These are phyloP conservation scores for Eulemur mongoz DNA, from an alignment of 2,797 vertebrate species.

Conservation along the genomic window DNA sequence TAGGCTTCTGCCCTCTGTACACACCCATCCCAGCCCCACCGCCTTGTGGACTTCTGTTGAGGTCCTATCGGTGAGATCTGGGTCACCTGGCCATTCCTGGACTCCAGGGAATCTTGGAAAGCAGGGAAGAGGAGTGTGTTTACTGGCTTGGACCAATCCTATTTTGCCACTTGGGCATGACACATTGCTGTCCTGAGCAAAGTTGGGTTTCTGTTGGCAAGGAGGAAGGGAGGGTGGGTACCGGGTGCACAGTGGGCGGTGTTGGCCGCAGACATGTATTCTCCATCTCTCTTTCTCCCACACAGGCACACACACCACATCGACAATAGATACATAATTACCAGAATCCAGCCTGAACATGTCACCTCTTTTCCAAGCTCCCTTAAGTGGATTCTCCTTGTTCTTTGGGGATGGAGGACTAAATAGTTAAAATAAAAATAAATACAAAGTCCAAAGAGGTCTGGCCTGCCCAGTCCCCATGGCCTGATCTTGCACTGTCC, in stretches of 20 bases:
- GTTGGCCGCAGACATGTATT: accelerated
- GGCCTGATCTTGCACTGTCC: neutral
- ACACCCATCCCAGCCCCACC: no score
- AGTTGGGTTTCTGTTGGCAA: neutral
- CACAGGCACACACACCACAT: accelerated
- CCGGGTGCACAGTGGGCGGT: neutral
- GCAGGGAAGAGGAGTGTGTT: neutral
- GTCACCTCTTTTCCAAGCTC: neutral
- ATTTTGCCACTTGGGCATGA: neutral
- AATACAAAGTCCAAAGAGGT: neutral
- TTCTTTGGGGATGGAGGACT: neutral
- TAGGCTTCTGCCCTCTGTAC: neutral
- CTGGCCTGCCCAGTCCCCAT: neutral
- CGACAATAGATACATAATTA: neutral
- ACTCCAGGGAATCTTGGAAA: neutral
- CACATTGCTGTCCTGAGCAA: neutral
- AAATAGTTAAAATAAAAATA: neutral
- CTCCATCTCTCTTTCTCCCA: neutral
- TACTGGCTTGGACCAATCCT: neutral
- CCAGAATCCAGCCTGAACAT: neutral
- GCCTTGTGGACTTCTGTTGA: neutral
- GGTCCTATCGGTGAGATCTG: neutral
- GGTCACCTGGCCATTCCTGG: neutral
- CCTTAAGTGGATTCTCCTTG: neutral
- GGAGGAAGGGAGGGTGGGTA: neutral